Conservation (phyloP, 2,888 invertebrate species). For the Choristoneura rosaceana region DNA sequence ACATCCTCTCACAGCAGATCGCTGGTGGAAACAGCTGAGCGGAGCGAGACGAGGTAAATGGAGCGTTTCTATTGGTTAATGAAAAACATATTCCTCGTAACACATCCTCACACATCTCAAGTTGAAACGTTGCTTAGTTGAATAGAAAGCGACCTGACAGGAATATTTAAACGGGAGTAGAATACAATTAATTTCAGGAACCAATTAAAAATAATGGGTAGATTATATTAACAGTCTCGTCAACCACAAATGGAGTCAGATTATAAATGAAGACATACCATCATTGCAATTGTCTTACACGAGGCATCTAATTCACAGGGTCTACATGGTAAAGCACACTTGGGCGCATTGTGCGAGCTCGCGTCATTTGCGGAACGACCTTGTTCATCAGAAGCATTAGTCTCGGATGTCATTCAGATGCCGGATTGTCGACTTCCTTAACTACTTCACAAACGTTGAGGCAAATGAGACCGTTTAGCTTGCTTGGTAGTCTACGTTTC, state of each 20-base stretch:
- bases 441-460: constrained; percentile 31
- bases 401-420: constrained; percentile 41
- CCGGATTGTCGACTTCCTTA: constrained; percentile 40
- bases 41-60: too few relatives aligned
- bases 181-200: background rate
- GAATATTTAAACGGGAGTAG: background rate
- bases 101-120: too few relatives aligned
- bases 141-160: background rate
- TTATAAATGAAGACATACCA: constrained; percentile 22
- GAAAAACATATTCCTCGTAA: too few relatives aligned
- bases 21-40: too few relatives aligned
- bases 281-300: constrained; percentile 17
- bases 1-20: too few relatives aligned
- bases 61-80: too few relatives aligned
- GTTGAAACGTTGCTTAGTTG: too few relatives aligned
- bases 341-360: constrained; percentile 19
- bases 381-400: constrained; percentile 41
- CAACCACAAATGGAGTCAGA: background rate
- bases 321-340: constrained; percentile 24
- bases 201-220: background rate
- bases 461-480: constrained; percentile 29
- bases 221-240: background rate
- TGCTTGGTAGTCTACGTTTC: constrained; percentile 9
- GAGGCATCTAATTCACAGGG: constrained; percentile 28
- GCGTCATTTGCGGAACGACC: constrained; percentile 39